Evolutionary conservation across 2,113 vertebrate species (phyloP), one percentile per base, ranked within the genome.

Genomic region (Thunnus maccoyii): DNA sequence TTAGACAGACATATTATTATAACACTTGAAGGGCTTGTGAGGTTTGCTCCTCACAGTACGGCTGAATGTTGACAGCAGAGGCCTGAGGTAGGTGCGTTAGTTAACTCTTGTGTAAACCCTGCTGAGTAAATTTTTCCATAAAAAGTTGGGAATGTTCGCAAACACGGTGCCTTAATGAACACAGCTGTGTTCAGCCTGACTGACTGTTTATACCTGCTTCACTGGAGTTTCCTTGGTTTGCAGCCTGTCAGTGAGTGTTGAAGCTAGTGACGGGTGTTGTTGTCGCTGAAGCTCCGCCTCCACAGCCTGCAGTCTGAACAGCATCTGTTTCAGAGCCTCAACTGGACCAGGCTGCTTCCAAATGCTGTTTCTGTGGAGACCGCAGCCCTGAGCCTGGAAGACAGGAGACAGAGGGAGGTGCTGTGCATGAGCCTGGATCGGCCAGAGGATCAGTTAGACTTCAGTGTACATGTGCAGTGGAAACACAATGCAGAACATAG

Each of bases 321-420:
- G 76, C 83, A 92, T 92, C 86, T 92, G 92, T 17, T 93, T 93
- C 25, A 92, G 25, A 41, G 92, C 91, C 79, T 93, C 92, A 30
- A 88, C 75, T 0, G 88, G 88, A 64, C 92, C 92, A 0, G 92
- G 91, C 68, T 90, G 90, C 82, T 74, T 75, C 32, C 22, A 63
- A 14, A 20, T 1, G 47, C 46, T 1, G 76, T 56, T 65, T 10
- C 56, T 76, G 25, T 69, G 18, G 15, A 30, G 56, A 74, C 56
- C 1, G 6, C 14, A 32, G 30, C 8, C 15, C 36, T 0, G 16
- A 22, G 25, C 46, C 87, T 78, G 60, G 20, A 17, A 36, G 17
- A 44, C 10, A 27, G 17, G 1, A 47, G 18, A 70, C 22, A 17
- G 3, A 17, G 2, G 13, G 20, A 13, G 25, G 16, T 2, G 0